Base-by-base conservation (phyloP, 2,888 invertebrate species). In the Cyclophora albipunctata region DNA sequence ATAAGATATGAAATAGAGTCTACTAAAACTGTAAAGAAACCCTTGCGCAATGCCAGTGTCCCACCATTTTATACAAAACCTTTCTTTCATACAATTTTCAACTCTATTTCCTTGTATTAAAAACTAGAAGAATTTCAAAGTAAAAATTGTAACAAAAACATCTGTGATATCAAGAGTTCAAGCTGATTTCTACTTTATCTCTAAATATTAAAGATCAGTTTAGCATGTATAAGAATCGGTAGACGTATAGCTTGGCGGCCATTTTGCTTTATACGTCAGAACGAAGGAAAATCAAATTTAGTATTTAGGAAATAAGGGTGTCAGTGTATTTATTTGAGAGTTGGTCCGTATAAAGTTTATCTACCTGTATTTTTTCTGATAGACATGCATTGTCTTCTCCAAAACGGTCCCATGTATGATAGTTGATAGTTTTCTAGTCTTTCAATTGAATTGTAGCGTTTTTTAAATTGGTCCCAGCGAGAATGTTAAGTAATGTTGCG, bases 351-450 rank as follows among this genome's bases (percentile, higher is more conserved):
- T 61, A 62, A n/a, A 61, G 57, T 57, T 60, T 61, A 67, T 64
- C 65, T 71, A 71, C 72, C 71, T 75, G 70, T 63, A 63, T 66
- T 73, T 75, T 67, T 75, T 74, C 58, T 50, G 67, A 71, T 63
- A 70, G 64, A 60, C 64, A 58, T 58, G 62, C 64, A 66, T 69
- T 72, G 72, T 69, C 73, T 71, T 63, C 64, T 65, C 50, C 60
- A 59, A 60, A 54, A 65, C 68, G 66, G 70, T 70, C 68, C 62
- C 66, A 64, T 60, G 67, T 65, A 59, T 62, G 66, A 62, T 20
- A 20, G 20, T 64, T 60, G 57, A 45, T 54, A 48, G 49, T 45
- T 49, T 34, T 45, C 45, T 40, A 42, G 41, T 37, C 2, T 37
- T 37, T 37, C 37, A 20, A 37, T 34, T 45, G 7, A 34, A 45